Conservation (phyloP, 2,113 vertebrate species). For the Chloropsis cyanopogon region DNA sequence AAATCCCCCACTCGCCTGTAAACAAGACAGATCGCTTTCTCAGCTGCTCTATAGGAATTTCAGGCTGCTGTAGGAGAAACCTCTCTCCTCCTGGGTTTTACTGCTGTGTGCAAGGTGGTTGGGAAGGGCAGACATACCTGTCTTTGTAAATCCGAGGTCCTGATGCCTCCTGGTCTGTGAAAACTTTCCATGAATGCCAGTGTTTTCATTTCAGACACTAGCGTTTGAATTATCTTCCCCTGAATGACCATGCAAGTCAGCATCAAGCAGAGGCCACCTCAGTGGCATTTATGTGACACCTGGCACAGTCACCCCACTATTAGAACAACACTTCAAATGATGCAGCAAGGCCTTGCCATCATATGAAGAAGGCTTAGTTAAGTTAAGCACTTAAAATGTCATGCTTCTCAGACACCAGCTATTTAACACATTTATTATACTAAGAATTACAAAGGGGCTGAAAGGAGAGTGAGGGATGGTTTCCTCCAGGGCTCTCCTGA, state of each 20-base stretch:
- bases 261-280: not conserved
- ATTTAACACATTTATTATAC: not conserved
- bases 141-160: not conserved
- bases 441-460: not conserved
- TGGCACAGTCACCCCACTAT: not conserved
- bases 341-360: not conserved
- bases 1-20: not conserved
- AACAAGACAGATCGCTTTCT: not conserved
- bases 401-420: not conserved
- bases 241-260: not conserved
- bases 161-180: not conserved
- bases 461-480: slow-evolving; percentile 3
- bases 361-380: not conserved
- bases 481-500: not conserved
- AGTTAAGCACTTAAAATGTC: not conserved
- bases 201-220: not conserved
- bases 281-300: not conserved
- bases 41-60: not conserved
- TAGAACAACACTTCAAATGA: not conserved
- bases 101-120: not conserved
- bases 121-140: not conserved
- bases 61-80: not conserved
- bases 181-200: not conserved
- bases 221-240: not conserved
- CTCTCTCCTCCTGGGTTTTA: not conserved